Base-by-base conservation (phyloP, 2,797 vertebrate genomes). In the Gadopsis marmoratus region DNA sequence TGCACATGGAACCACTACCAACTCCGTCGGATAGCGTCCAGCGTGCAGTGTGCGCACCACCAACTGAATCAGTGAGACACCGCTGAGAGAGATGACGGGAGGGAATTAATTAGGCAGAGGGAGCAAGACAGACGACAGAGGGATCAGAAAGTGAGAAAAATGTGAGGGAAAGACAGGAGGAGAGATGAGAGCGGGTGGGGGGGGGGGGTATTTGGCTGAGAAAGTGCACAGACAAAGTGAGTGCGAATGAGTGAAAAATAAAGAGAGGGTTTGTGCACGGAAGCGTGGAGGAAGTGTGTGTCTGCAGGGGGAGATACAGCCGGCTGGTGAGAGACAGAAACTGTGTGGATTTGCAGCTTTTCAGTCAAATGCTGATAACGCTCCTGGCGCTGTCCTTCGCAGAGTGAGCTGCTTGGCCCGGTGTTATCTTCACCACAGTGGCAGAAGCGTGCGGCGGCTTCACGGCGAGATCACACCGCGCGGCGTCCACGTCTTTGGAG, bases 31-130 rank as follows among this genome's bases (percentile, higher is more conserved):
- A 69, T 29, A 21, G 59, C 5, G 7, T 64, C 84, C 64, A 62
- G 68, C 72, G 72, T 48, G 17, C 68, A 51, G 56, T 16, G 62
- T 8, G 23, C 12, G 17, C 45, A 5, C 63, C 58, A 78, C 76
- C 71, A 78, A 64, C 19, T 67, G 60, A 86, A 89, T 88, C 71
- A 91, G 82, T 48, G 85, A 48, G 71, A 85, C 65, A 87, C 80
- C 86, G 83, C 86, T 37, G 64, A 78, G 73, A 74, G 12, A 72
- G 55, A 86, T 33, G 79, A 79, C 79, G 74, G 48, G 79, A 79
- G 81, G 74, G 48, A 86, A 87, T 85, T 86, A 91, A 85, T 90
- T 86, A 86, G 76, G 81, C 37, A 23, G 58, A 61, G 47, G 50
- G 79, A 64, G 17, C 6, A 41, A 43, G 33, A 64, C 3, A 56